phyloP scores from a whole-genome alignment of 2,797 vertebrate genomes.

The Smutsia temminckii region DNA sequence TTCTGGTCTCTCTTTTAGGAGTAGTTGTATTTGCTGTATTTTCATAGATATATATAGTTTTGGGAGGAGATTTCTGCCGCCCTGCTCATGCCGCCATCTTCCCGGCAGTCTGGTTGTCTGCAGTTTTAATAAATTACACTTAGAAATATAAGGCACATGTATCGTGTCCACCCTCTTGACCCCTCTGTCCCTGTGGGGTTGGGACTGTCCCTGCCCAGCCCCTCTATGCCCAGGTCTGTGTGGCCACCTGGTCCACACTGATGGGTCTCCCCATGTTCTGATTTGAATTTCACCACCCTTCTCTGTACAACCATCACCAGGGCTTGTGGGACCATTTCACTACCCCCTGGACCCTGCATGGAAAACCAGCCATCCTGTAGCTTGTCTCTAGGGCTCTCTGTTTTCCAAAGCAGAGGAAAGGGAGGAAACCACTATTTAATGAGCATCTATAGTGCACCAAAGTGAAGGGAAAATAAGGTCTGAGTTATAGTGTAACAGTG shows the following conservation, averaged over 20 bases:
- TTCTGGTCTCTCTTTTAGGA: too few relatives aligned
- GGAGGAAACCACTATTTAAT: background rate
- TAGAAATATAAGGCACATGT: background rate
- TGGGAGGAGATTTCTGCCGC: too few relatives aligned
- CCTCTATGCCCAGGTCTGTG: background rate
- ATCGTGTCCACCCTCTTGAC: background rate
- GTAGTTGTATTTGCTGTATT: too few relatives aligned
- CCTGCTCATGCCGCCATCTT: too few relatives aligned
- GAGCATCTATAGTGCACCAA: background rate
- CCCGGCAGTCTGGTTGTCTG: too few relatives aligned
- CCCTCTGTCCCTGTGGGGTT: background rate
- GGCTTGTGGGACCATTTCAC: background rate
- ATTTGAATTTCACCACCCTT: background rate
- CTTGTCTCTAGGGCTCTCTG: background rate
- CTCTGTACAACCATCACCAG: background rate
- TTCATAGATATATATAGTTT: too few relatives aligned
- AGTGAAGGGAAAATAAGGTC: background rate
- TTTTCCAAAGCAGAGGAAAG: slow-evolving; percentile 22
- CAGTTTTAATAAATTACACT: background rate
- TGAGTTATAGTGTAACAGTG: background rate
- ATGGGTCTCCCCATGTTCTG: fast-evolving
- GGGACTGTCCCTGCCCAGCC: background rate
- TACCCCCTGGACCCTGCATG: background rate
- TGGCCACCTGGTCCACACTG: too few relatives aligned
- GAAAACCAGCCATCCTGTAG: background rate